Percentiles rank a stretch among this genome's conserved stretches.
These are phyloP conservation scores for Coluber constrictor DNA, from an alignment of 2,797 vertebrate genomes.

Conservation along the genomic window DNA sequence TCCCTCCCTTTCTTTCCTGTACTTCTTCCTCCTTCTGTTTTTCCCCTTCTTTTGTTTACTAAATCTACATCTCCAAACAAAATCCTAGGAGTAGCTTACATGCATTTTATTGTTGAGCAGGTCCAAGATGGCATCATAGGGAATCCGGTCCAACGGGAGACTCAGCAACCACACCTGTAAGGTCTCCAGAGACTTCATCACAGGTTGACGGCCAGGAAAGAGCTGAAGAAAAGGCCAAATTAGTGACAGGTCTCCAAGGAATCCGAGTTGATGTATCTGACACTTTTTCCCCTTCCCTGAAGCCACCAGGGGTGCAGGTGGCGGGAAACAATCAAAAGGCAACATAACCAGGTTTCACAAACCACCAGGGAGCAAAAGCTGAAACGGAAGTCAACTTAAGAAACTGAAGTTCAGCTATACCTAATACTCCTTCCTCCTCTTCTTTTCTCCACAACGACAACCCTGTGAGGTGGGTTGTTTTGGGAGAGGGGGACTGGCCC, in stretches of 20 bases:
- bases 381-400: neutral
- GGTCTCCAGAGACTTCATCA: conserved; percentile 88
- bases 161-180: conserved; percentile 91
- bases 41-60: conserved; percentile 1
- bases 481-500: too few species aligned
- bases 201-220: conserved; percentile 83
- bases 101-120: conserved; percentile 96
- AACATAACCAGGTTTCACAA: neutral
- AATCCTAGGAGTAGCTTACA: conserved; percentile 67
- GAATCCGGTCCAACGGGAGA: conserved; percentile 88
- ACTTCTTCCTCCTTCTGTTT: conserved; percentile 21
- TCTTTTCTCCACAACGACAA: too few species aligned
- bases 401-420: neutral
- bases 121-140: conserved; percentile 90
- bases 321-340: neutral
- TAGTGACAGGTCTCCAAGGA: neutral
- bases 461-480: too few species aligned
- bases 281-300: neutral
- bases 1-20: neutral
- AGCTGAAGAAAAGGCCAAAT: conserved; percentile 63
- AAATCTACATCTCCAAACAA: conserved; percentile 41
- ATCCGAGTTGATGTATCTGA: too few species aligned
- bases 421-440: too few species aligned
- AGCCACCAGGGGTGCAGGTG: neutral
- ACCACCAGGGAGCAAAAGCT: neutral